A percentile compares a stretch with the other conserved stretches of the same genome.
These are phyloP conservation scores for Argyrosomus japonicus DNA, from an alignment of 2,113 vertebrate genomes.

Conservation along the genomic window DNA sequence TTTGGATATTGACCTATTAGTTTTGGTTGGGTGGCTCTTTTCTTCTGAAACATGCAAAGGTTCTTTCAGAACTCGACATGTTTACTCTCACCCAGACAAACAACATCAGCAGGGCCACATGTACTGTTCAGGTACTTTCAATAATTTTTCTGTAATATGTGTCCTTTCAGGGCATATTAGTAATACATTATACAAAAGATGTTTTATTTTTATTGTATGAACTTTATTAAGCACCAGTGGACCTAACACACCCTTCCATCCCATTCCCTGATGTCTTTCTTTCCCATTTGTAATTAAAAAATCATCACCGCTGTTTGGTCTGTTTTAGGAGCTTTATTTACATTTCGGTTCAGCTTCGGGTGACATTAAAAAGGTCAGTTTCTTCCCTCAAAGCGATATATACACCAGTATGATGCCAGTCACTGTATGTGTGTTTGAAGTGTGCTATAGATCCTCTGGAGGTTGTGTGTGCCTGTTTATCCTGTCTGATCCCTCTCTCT, in stretches of 20 bases:
- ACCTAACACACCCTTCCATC: not conserved
- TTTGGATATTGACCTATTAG: slow-evolving; percentile 81
- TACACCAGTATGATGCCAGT: not conserved
- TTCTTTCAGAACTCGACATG: slow-evolving; percentile 41
- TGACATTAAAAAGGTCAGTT: not conserved
- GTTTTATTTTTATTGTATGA: not conserved
- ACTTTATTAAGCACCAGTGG: not conserved
- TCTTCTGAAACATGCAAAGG: slow-evolving; percentile 72
- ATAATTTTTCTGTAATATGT: not conserved
- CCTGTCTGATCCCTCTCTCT: slow-evolving; percentile 42
- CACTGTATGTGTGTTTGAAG: not conserved
- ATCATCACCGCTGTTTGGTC: not conserved
- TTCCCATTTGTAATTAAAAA: slow-evolving; percentile 8
- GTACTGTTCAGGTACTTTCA: not conserved
- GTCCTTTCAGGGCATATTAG: not conserved
- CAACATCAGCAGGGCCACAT: slow-evolving; percentile 18
- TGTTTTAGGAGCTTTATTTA: not conserved
- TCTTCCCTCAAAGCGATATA: not conserved
- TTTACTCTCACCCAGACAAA: slow-evolving; percentile 19
- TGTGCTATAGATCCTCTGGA: slow-evolving; percentile 26
- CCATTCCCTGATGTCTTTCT: not conserved
- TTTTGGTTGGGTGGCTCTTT: slow-evolving; percentile 81
- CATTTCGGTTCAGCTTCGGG: slow-evolving; percentile 4
- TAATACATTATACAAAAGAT: slow-evolving; percentile 3
- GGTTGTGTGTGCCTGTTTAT: slow-evolving; percentile 39